Conservation (phyloP, 2,888 invertebrate genomes). For the Gibbula magus region DNA sequence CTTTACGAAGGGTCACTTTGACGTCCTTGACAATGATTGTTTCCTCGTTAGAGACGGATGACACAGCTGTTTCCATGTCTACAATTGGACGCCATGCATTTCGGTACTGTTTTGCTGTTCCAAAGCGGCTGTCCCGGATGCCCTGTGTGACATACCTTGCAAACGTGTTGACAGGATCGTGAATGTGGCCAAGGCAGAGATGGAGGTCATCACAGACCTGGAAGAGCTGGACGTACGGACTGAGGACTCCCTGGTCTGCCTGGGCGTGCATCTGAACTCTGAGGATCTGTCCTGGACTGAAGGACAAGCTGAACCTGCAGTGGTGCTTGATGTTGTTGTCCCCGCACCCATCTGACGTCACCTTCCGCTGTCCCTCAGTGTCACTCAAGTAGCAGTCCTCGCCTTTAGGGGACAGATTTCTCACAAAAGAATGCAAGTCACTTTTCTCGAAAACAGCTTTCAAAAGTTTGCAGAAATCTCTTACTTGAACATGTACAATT, state of each 20-base stretch:
- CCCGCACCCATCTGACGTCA: neutral
- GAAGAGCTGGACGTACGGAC: conserved; percentile 36
- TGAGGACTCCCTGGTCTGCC: conserved; percentile 36
- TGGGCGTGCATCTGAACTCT: conserved; percentile 43
- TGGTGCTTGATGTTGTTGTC: neutral
- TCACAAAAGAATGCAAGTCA: neutral
- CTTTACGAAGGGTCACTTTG: conserved; percentile 38
- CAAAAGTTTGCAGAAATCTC: conserved; percentile 19
- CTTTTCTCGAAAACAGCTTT: neutral
- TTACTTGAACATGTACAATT: neutral
- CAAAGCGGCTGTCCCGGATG: conserved; percentile 35
- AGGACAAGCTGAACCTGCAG: conserved; percentile 37
- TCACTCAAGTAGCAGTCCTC: neutral
- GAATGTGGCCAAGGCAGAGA: conserved; percentile 41
- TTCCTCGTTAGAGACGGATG: conserved; percentile 43
- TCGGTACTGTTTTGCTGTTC: conserved; percentile 35
- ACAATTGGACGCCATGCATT: conserved; percentile 52
- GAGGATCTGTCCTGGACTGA: conserved; percentile 37
- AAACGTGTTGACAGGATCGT: conserved; percentile 44
- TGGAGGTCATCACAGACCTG: conserved; percentile 40
- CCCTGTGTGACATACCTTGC: conserved; percentile 40
- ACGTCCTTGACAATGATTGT: conserved; percentile 46
- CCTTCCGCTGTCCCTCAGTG: neutral
- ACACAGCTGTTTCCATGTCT: conserved; percentile 55
- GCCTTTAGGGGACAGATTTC: neutral